These are phyloP conservation scores for Odobenus rosmarus DNA, from an alignment of 2,113 vertebrate species.

Conservation along the genomic window DNA sequence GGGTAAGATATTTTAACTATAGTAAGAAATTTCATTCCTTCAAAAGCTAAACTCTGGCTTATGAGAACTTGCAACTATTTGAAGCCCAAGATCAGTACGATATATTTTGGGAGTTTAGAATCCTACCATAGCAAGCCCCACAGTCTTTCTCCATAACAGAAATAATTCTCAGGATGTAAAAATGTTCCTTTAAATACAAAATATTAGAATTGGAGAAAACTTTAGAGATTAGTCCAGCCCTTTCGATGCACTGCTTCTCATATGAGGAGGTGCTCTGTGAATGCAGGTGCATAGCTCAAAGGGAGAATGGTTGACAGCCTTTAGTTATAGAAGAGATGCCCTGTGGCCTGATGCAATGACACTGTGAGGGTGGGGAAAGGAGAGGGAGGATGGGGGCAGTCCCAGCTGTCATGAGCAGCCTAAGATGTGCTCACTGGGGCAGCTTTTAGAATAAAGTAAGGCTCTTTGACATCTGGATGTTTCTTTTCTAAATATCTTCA, in stretches of 20 bases:
- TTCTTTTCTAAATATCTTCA: background rate
- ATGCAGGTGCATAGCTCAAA: background rate
- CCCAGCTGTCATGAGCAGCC: background rate
- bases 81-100: background rate
- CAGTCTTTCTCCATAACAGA: background rate
- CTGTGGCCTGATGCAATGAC: no score
- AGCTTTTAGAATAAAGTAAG: no score
- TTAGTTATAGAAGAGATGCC: background rate
- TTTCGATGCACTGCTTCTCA: background rate
- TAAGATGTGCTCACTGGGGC: background rate
- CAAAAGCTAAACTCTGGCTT: background rate
- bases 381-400: background rate
- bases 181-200: background rate
- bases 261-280: background rate
- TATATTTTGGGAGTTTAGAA: background rate
- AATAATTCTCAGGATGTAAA: background rate
- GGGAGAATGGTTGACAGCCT: background rate
- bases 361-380: no score
- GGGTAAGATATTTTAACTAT: background rate
- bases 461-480: background rate
- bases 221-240: background rate
- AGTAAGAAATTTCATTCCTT: background rate
- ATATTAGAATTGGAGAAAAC: background rate
- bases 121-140: background rate
- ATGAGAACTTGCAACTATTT: background rate